Evolutionary conservation across 2,888 invertebrate genomes (phyloP).

Genomic region (Noctua comes): DNA sequence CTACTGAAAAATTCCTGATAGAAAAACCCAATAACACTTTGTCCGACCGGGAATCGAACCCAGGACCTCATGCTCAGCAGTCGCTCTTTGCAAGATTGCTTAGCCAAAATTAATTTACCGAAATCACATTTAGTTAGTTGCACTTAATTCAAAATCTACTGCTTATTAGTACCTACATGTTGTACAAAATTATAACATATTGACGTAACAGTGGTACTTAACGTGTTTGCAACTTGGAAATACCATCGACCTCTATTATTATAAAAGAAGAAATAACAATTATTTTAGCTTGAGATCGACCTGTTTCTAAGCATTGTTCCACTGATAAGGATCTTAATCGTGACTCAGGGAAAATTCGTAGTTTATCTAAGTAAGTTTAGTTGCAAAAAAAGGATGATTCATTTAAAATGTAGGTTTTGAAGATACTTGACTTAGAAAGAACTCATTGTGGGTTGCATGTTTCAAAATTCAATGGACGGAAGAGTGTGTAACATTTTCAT

Average conservation of each 20-base stretch:
- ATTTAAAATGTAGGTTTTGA: slow-evolving; percentile 9
- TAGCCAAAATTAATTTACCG: not conserved
- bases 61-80: too few relatives aligned
- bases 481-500: not conserved
- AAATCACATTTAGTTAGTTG: not conserved
- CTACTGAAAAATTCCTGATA: too few relatives aligned
- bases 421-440: slow-evolving; percentile 12
- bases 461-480: slow-evolving; percentile 1
- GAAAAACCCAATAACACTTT: too few relatives aligned
- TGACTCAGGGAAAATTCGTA: slow-evolving; percentile 21
- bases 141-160: not conserved
- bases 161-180: not conserved
- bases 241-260: slow-evolving; percentile 39
- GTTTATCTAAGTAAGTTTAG: slow-evolving; percentile 7
- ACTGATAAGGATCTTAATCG: slow-evolving; percentile 34
- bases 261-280: slow-evolving; percentile 18
- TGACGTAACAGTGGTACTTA: not conserved
- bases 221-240: slow-evolving; percentile 24
- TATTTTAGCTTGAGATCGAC: slow-evolving; percentile 42
- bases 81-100: not conserved
- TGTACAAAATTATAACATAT: not conserved
- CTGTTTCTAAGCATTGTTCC: slow-evolving; percentile 43
- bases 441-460: not conserved
- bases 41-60: too few relatives aligned
- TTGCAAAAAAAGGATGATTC: slow-evolving; percentile 37